These are phyloP conservation scores for Notarius lentiginosus DNA, from an alignment of 2,113 vertebrate species.

Conservation along the genomic window DNA sequence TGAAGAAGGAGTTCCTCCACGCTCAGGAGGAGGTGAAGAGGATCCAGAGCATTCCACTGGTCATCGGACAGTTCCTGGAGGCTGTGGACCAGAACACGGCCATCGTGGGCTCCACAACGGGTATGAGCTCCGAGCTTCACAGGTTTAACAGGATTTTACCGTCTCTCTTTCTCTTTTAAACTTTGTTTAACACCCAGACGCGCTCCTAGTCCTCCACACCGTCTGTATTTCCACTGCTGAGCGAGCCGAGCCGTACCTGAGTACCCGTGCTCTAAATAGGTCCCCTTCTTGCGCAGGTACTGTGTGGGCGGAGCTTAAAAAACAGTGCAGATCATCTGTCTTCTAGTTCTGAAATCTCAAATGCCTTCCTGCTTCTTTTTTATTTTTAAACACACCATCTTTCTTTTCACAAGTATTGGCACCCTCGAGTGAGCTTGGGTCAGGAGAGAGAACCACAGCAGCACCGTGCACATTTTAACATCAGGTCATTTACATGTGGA, in stretches of 20 bases:
- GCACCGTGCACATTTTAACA: too few species aligned
- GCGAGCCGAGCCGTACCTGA: neutral
- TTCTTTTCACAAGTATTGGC: neutral
- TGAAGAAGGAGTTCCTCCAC: conserved; percentile 94
- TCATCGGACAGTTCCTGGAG: conserved; percentile 93
- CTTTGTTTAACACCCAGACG: neutral
- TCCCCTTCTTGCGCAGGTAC: neutral
- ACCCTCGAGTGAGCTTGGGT: too few species aligned
- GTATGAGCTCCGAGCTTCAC: conserved; percentile 54
- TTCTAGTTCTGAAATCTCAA: neutral
- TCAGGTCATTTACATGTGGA: too few species aligned
- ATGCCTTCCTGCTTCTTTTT: neutral
- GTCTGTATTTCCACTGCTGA: neutral
- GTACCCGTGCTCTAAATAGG: neutral
- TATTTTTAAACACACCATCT: too few species aligned
- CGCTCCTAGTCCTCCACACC: neutral
- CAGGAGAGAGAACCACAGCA: too few species aligned
- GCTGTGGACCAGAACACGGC: conserved; percentile 95
- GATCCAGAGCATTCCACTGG: conserved; percentile 92
- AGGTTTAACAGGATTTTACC: too few species aligned
- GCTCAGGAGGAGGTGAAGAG: conserved; percentile 95
- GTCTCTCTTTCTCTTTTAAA: too few species aligned
- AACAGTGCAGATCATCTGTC: neutral
- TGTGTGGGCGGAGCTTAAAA: neutral
- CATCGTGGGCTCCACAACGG: conserved; percentile 92